Evolutionary conservation across 2,113 vertebrate genomes (phyloP).

Genomic region (Chionis minor): DNA sequence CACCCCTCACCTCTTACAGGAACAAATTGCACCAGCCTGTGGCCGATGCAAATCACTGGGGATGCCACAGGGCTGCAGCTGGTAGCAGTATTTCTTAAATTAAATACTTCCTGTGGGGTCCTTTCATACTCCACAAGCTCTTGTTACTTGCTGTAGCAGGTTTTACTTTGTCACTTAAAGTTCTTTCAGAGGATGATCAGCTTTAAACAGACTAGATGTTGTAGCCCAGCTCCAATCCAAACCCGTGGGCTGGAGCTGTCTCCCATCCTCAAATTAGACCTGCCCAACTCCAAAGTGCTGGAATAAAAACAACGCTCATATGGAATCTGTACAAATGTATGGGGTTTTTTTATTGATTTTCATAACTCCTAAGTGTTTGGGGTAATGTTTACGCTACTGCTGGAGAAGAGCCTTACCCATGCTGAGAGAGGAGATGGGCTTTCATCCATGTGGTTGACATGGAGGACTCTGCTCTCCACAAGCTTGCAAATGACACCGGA

Average conservation of each 20-base stretch:
- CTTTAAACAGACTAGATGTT: neutral
- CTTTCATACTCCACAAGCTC: neutral
- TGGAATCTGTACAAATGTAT: no score
- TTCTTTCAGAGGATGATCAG: neutral
- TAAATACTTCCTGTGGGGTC: neutral
- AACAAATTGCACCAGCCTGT: neutral
- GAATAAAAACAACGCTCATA: neutral
- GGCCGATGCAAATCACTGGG: accelerated
- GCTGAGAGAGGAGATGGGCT: neutral
- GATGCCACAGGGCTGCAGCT: neutral
- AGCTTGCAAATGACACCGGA: neutral
- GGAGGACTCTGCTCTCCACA: neutral
- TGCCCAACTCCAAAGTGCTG: neutral
- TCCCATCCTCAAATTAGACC: neutral
- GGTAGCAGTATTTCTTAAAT: neutral
- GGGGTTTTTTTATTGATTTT: neutral
- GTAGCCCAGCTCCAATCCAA: neutral
- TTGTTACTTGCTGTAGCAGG: neutral
- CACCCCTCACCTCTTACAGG: neutral
- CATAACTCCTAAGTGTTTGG: neutral
- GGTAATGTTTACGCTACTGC: neutral
- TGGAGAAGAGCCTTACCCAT: neutral
- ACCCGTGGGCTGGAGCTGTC: neutral
- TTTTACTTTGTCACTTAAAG: neutral
- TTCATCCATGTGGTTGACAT: neutral